These are phyloP conservation scores for Cryptocephalus moraei DNA, from an alignment of 2,888 invertebrate genomes.

Conservation along the genomic window DNA sequence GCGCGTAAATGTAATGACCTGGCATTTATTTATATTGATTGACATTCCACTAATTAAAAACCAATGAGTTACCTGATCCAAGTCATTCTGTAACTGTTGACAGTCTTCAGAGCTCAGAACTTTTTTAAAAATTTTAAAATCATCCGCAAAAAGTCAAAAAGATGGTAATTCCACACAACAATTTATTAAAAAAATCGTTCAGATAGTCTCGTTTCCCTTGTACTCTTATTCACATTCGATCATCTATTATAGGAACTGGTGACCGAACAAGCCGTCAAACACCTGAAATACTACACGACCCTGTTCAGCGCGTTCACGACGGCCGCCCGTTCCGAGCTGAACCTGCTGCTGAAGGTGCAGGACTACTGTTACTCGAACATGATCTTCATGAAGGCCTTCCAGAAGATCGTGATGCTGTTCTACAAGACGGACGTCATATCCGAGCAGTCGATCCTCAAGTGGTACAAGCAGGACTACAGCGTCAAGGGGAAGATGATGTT, in stretches of 20 bases:
- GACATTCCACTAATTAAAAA: too few relatives aligned
- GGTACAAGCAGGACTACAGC: conserved; percentile 92
- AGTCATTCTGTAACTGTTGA: too few relatives aligned
- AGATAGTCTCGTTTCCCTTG: too few relatives aligned
- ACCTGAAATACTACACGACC: conserved; percentile 76
- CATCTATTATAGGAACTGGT: conserved; percentile 62
- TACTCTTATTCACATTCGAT: too few relatives aligned
- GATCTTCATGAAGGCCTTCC: conserved; percentile 98
- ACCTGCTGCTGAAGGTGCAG: conserved; percentile 84
- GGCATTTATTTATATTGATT: too few relatives aligned
- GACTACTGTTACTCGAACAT: conserved; percentile 98
- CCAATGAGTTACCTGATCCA: too few relatives aligned
- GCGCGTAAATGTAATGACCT: too few relatives aligned
- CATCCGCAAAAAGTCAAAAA: too few relatives aligned
- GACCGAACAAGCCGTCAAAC: conserved; percentile 89
- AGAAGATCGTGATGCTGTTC: conserved; percentile 90
- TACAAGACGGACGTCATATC: conserved; percentile 94
- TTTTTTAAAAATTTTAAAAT: too few relatives aligned
- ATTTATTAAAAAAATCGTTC: too few relatives aligned
- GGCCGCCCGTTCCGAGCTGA: conserved; percentile 77
- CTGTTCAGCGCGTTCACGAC: conserved; percentile 81
- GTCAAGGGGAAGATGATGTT: conserved; percentile 95
- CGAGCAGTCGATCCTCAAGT: conserved; percentile 90
- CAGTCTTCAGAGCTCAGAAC: too few relatives aligned
- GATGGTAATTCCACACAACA: too few relatives aligned